Evolutionary conservation across 1,140 invertebrate genomes (phyloP), one percentile per base, ranked within the genome.

Genomic region (Saxidomus purpurata): DNA sequence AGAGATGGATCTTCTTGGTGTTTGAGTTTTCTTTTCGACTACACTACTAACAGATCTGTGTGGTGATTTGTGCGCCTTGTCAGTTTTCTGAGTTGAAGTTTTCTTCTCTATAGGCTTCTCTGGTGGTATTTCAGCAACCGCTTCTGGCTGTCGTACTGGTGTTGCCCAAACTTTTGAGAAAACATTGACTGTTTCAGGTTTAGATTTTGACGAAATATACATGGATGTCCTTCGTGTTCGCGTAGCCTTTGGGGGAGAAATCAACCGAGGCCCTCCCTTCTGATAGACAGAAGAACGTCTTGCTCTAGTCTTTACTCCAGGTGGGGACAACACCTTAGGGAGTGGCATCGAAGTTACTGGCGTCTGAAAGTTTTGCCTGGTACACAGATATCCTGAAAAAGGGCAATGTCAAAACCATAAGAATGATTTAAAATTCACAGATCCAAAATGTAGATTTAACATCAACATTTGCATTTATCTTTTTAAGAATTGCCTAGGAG

Each of bases 81-180:
- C 15, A 19, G 25, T 9, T 34, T 25, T 34, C 9, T 11, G 28
- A 22, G 49, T 47, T 0, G n/a, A n/a, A 49, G 22, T 9, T 59
- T 76, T 77, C 31, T 55, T 40, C 34, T 25, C 40, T 52, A 1
- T 13, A 43, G 55, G n/a, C 11, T 84, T 84, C 25, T 84, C 31
- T 19, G 67, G n/a, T 28, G 49, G 31, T 15, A 67, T 38, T 71
- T 80, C 77, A 47, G 15, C 22, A n/a, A 81, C 55, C 2, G 77
- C 22, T 6, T 40, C 49, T 25, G 40, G 52, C 19, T 49, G 49
- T 69, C 52, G 38, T 8, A 69, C 28, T 47, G 86, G 86, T 22
- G 86, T 88, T 15, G 71, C 38, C 61, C 71, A 88, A 31, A 88
- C 86, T 88, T 88, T 88, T 3, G 86, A 88, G 31, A 88, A 88